Base-by-base conservation (phyloP, 1,140 invertebrate species). In the Zophobas morio region DNA sequence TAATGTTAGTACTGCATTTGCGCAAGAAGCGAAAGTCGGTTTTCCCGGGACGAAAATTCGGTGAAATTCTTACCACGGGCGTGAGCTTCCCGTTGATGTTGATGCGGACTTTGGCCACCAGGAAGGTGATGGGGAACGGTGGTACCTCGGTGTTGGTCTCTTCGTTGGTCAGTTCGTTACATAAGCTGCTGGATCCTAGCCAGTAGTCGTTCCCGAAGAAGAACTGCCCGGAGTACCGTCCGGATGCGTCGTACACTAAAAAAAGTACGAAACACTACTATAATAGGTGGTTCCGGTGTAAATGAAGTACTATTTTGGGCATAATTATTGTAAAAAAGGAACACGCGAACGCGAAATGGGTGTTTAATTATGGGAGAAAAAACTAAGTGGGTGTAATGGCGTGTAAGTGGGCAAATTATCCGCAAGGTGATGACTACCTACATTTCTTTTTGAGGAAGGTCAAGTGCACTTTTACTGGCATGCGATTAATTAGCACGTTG, bases 141-240 rank as follows among this genome's bases (percentile, higher is more conserved):
- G 91, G 90, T 36, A 86, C 87, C 56, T 88, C 85, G 1, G 81
- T 81, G 73, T 90, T 88, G 73, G 87, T 87, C 20, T 87, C 84
- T 35, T 82, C 75, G 57, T 88, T 86, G 66, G 87, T 86, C 40
- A 93, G 84, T 82, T 93, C 92, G 0, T 81, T 82, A 83, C 93
- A 94, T 0, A 92, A 88, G 6, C 88, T 88, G 53, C 89, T 88
- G 37, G 94, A 95, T 0, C 94, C 94, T 57, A 95, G 86, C 94
- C 94, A 95, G 86, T 93, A 95, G 81, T 94, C 92, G 83, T 94
- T 95, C 3, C 94, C 94, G 81, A 94, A 95, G 81, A 95, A 89
- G 79, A 95, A 91, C 81, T 94, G 93, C 0, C 93, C 92, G 1
- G 91, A 91, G 86, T 96, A 96, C 63, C 93, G 91, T n/a, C 94